phyloP scores from a whole-genome alignment of 2,888 invertebrate genomes.

The Drosophila melanocephala region DNA sequence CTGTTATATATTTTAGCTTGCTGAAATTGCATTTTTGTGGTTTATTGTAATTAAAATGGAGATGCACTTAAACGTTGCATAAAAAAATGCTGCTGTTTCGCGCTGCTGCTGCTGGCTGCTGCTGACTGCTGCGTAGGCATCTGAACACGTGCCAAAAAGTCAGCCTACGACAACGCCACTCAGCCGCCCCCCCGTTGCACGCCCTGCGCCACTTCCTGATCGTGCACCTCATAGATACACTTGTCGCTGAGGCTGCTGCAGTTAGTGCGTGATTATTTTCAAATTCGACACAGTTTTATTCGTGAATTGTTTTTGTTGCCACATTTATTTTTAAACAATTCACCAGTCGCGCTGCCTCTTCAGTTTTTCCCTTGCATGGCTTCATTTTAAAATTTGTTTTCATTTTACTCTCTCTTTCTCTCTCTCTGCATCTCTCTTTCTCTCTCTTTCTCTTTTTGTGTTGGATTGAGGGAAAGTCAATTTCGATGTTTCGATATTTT shows the following conservation, averaged over 20 bases:
- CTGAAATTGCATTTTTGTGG: constrained; percentile 65
- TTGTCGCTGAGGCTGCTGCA: constrained; percentile 46
- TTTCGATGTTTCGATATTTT: constrained; percentile 70
- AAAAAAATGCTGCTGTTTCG: constrained; percentile 54
- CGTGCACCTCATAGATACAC: constrained; percentile 52
- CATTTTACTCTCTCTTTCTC: constrained; percentile 19
- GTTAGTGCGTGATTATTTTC: constrained; percentile 81
- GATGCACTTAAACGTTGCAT: constrained; percentile 77
- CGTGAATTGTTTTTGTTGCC: constrained; percentile 74
- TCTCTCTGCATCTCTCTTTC: neutral
- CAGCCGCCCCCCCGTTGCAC: constrained; percentile 54
- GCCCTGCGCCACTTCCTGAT: constrained; percentile 53
- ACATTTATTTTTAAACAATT: constrained; percentile 73
- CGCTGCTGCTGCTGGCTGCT: constrained; percentile 9
- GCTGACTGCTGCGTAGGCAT: constrained; percentile 54
- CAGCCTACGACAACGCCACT: constrained; percentile 70
- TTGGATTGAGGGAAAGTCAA: constrained; percentile 65
- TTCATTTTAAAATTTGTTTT: constrained; percentile 40
- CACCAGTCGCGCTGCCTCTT: constrained; percentile 44
- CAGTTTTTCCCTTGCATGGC: constrained; percentile 57
- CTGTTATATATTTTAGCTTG: constrained; percentile 46
- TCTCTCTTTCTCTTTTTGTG: constrained; percentile 13
- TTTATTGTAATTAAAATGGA: constrained; percentile 72
- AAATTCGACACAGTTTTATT: constrained; percentile 81
- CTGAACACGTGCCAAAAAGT: constrained; percentile 77